A percentile compares a stretch with the other conserved stretches of the same genome.
Evolutionary conservation across 2,888 invertebrate genomes (phyloP).

Genomic region (Gymnocheta viridis): DNA sequence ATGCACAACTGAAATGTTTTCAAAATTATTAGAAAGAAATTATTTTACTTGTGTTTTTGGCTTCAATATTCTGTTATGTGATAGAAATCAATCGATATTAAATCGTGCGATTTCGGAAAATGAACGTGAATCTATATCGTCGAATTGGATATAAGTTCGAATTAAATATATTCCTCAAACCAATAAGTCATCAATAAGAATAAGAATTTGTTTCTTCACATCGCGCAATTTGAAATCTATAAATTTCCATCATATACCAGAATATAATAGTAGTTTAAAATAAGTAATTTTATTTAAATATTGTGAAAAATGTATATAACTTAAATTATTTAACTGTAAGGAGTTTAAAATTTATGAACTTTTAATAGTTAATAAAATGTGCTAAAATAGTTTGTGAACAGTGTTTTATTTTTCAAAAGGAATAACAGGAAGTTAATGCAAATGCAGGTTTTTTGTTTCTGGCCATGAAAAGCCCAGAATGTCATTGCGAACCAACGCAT

Average conservation of each 20-base stretch:
- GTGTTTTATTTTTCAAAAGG: background rate
- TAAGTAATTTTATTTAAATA: background rate
- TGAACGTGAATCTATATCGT: too few relatives aligned
- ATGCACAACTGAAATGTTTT: background rate
- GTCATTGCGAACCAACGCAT: too few relatives aligned
- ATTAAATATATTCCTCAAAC: too few relatives aligned
- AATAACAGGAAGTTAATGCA: too few relatives aligned
- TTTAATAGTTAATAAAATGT: slow-evolving; percentile 4
- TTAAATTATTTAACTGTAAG: background rate
- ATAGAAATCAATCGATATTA: background rate
- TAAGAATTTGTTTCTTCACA: too few relatives aligned
- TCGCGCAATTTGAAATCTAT: too few relatives aligned
- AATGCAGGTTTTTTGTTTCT: too few relatives aligned
- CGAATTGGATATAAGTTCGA: too few relatives aligned
- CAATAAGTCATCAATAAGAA: too few relatives aligned
- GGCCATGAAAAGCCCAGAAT: too few relatives aligned
- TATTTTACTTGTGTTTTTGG: background rate
- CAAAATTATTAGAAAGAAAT: background rate
- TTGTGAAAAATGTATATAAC: background rate
- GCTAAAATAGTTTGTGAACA: background rate
- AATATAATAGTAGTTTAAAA: background rate
- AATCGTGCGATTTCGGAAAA: too few relatives aligned
- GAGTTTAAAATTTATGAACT: background rate
- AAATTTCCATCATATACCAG: too few relatives aligned
- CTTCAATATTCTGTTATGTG: background rate